Conservation (phyloP, 2,888 invertebrate genomes). For the Agrochola lychnidis region DNA sequence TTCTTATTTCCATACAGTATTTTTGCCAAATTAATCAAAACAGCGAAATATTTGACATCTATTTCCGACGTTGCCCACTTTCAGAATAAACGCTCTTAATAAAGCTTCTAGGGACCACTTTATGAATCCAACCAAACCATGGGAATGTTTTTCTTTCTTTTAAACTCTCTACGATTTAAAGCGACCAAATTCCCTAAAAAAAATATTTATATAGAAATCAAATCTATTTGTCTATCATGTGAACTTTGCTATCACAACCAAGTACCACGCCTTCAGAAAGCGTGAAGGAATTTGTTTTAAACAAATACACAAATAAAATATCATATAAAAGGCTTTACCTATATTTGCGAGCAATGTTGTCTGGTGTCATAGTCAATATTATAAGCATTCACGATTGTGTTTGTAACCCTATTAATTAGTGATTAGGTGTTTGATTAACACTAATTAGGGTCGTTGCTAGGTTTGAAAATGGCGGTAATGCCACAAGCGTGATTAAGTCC, state of each 20-base stretch:
- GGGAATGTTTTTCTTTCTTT: background rate
- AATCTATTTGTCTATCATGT: conserved; percentile 32
- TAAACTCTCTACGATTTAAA: background rate
- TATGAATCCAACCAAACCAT: background rate
- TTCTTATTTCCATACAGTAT: too few relatives aligned
- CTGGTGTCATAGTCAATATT: conserved; percentile 41
- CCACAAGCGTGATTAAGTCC: background rate
- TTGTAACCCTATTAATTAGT: conserved; percentile 16
- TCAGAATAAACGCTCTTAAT: too few relatives aligned
- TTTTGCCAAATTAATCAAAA: too few relatives aligned
- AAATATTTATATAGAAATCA: conserved; percentile 28
- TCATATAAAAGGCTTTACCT: conserved; percentile 20
- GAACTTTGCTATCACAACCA: conserved; percentile 5
- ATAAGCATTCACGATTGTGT: conserved; percentile 40
- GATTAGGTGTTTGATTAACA: conserved; percentile 21
- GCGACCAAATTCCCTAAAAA: background rate
- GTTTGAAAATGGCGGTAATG: background rate
- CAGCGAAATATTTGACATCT: too few relatives aligned
- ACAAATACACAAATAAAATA: conserved; percentile 34
- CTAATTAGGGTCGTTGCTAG: background rate
- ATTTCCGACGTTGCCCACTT: too few relatives aligned
- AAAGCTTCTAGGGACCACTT: background rate
- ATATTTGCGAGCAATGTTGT: conserved; percentile 31
- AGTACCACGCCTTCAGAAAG: conserved; percentile 21
- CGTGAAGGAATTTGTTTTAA: conserved; percentile 60